phyloP scores from a whole-genome alignment of 2,113 vertebrate genomes.

The Myrmecobius fasciatus region DNA sequence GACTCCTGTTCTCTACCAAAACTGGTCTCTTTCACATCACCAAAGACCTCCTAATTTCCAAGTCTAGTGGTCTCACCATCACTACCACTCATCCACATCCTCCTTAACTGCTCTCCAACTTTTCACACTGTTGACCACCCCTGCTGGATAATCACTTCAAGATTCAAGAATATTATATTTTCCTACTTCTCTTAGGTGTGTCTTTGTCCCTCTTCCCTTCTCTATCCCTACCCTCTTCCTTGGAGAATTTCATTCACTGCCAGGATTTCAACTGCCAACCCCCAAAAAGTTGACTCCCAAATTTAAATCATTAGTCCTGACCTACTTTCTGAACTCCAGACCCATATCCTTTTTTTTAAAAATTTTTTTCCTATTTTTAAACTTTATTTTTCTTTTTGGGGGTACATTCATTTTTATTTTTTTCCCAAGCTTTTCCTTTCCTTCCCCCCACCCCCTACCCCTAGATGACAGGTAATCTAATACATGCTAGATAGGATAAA shows the following conservation, averaged over 20 bases:
- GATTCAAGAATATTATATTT: neutral
- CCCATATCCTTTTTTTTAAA: too few species aligned
- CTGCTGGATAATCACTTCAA: too few species aligned
- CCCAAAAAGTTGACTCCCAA: neutral
- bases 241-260: neutral
- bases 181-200: neutral
- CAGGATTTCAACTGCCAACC: neutral
- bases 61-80: neutral
- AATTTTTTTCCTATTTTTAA: too few species aligned
- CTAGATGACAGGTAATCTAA: too few species aligned
- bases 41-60: neutral
- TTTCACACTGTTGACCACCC: neutral
- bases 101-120: neutral
- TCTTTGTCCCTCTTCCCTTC: neutral
- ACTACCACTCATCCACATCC: too few species aligned
- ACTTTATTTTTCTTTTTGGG: too few species aligned
- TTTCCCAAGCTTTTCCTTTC: too few species aligned
- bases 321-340: neutral
- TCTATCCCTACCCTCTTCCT: neutral
- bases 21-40: neutral
- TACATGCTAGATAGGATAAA: too few species aligned
- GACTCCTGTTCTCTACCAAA: too few species aligned
- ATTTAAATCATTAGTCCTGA: neutral
- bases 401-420: too few species aligned
- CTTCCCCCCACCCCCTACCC: too few species aligned